phyloP scores from a whole-genome alignment of 2,113 vertebrate genomes.

The Sinocyclocheilus grahami region DNA sequence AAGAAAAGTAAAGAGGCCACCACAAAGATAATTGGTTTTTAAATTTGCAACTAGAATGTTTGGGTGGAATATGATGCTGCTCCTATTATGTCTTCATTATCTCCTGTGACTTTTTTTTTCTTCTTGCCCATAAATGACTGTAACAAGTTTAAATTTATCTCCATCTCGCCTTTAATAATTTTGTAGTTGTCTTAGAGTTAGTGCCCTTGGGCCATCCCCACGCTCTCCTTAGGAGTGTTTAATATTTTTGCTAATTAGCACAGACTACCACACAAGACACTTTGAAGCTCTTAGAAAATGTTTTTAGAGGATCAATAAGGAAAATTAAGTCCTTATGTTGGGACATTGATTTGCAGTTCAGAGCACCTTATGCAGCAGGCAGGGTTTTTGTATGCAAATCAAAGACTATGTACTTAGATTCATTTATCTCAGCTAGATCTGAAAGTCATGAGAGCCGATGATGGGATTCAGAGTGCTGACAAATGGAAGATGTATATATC shows the following conservation, averaged over 20 bases:
- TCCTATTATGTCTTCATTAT: constrained; percentile 2
- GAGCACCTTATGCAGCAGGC: neutral
- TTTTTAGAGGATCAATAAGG: neutral
- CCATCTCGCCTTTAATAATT: constrained; percentile 25
- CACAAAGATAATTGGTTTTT: neutral
- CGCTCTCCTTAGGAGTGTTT: constrained; percentile 25
- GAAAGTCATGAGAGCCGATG: neutral
- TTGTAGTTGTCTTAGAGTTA: constrained; percentile 34
- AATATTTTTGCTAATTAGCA: constrained; percentile 25
- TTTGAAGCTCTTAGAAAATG: constrained; percentile 10
- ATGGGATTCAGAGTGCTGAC: neutral
- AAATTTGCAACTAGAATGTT: neutral
- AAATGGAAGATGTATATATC: neutral
- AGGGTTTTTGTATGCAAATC: neutral
- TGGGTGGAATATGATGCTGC: neutral
- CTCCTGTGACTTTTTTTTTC: constrained; percentile 8
- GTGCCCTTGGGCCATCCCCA: constrained; percentile 37
- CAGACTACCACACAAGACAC: neutral
- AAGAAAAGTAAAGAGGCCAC: neutral
- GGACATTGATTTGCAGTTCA: neutral
- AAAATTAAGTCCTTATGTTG: neutral
- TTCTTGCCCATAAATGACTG: constrained; percentile 27
- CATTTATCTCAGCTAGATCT: neutral
- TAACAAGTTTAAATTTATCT: neutral
- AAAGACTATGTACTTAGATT: neutral